Percentiles rank a stretch among this genome's conserved stretches.
Conservation (phyloP, 2,797 vertebrate species). For the Myiotriccus ornatus region DNA sequence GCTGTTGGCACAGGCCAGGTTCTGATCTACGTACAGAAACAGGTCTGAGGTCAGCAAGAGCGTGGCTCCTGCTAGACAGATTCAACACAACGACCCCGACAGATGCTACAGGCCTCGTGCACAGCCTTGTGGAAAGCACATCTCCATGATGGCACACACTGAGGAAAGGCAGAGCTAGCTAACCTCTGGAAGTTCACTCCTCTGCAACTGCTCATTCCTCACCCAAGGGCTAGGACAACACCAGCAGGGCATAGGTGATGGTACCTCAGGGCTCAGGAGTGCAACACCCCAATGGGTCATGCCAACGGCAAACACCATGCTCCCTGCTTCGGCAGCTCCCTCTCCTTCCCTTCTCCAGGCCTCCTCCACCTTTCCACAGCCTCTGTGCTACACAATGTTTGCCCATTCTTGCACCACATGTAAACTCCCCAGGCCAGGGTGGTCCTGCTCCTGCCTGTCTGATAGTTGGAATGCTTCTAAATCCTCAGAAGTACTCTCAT, state of each 20-base stretch:
- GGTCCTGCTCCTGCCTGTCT: not conserved
- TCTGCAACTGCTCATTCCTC: not conserved
- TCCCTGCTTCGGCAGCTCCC: not conserved
- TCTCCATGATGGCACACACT: not conserved
- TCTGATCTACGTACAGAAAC: not conserved
- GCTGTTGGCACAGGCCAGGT: not conserved
- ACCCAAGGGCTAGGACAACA: not conserved
- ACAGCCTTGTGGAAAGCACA: not conserved
- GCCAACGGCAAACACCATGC: accelerated
- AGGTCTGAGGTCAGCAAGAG: not conserved
- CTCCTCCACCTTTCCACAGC: not conserved
- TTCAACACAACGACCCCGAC: not conserved
- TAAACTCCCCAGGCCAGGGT: not conserved
- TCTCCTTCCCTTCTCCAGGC: not conserved
- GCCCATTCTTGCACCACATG: not conserved
- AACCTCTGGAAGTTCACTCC: not conserved
- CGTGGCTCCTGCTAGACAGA: not conserved
- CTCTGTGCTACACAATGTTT: not conserved
- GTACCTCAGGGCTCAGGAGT: not conserved
- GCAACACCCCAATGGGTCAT: not conserved
- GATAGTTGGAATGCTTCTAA: not conserved
- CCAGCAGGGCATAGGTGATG: not conserved
- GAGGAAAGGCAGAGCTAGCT: not conserved
- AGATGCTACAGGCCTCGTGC: not conserved
- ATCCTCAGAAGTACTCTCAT: not conserved